A percentile compares a stretch with the other conserved stretches of the same genome.
phyloP scores from a whole-genome alignment of 37 sponge, comb jelly and placozoan genomes.

The Theonella swinhoei region DNA sequence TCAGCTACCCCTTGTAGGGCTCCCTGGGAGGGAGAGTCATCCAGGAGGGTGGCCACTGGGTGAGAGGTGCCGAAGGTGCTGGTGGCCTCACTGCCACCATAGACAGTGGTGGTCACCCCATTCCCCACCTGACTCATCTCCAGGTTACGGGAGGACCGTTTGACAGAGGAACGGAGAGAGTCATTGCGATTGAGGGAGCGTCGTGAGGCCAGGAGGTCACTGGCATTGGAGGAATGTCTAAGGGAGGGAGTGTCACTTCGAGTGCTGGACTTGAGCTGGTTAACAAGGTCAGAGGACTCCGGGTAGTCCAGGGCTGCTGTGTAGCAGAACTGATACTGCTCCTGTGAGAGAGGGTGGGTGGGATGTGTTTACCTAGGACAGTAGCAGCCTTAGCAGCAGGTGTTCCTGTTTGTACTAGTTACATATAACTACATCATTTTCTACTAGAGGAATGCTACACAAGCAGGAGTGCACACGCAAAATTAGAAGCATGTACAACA shows the following conservation, averaged over 20 bases:
- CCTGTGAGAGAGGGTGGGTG: constrained; percentile 26
- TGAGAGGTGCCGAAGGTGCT: constrained; percentile 29
- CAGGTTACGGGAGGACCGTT: constrained; percentile 12
- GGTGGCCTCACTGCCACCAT: constrained; percentile 34
- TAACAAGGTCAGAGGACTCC: constrained; percentile 16
- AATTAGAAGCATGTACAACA: too few relatives aligned
- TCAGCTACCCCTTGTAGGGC: background rate
- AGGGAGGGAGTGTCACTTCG: background rate
- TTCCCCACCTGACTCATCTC: background rate
- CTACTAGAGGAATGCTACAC: too few relatives aligned
- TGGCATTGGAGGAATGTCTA: background rate
- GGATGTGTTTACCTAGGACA: background rate
- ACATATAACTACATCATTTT: background rate
- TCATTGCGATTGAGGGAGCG: constrained; percentile 11
- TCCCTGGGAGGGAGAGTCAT: background rate
- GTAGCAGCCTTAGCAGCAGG: too few relatives aligned
- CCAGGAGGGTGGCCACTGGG: background rate
- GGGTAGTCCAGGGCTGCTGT: constrained; percentile 64
- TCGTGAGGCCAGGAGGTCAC: background rate
- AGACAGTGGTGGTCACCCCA: constrained; percentile 14
- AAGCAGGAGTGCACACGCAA: too few relatives aligned
- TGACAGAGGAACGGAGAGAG: background rate
- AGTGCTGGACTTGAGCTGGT: background rate
- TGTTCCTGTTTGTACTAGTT: too few relatives aligned
- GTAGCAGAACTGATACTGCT: constrained; percentile 86